phyloP scores from a whole-genome alignment of 2,888 invertebrate species.

The Anthrax anthrax region DNA sequence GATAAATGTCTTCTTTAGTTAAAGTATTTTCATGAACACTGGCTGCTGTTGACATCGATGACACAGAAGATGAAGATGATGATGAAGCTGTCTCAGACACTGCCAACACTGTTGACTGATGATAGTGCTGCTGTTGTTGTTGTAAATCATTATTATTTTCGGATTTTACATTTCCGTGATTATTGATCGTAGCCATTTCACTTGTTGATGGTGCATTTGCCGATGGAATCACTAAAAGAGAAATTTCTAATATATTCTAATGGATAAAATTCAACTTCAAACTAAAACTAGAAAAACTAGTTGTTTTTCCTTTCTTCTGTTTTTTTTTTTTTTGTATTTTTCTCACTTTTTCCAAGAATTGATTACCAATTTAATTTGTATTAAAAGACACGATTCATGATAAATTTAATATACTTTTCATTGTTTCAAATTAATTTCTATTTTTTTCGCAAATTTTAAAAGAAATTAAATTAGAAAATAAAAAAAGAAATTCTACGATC shows the following conservation, averaged over 20 bases:
- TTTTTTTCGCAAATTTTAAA: too few relatives aligned
- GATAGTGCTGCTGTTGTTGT: neutral
- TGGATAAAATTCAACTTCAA: neutral
- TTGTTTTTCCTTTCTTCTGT: too few relatives aligned
- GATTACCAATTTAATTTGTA: too few relatives aligned
- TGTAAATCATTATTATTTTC: constrained; percentile 3
- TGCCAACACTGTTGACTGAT: constrained; percentile 11
- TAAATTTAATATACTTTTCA: too few relatives aligned
- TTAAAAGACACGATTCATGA: too few relatives aligned
- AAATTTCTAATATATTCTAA: neutral
- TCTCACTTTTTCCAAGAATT: too few relatives aligned
- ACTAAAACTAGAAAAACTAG: neutral
- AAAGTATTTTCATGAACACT: neutral
- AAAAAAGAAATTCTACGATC: too few relatives aligned
- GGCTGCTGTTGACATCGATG: constrained; percentile 15
- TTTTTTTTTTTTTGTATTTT: too few relatives aligned
- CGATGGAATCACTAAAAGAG: constrained; percentile 1
- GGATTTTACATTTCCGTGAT: constrained; percentile 1
- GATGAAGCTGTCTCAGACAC: constrained; percentile 18
- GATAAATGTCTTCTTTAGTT: constrained; percentile 22
- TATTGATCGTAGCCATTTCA: neutral
- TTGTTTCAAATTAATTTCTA: too few relatives aligned
- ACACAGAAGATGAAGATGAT: constrained; percentile 19
- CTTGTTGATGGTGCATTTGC: neutral
- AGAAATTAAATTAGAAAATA: too few relatives aligned